Base-by-base conservation (phyloP, 2,797 vertebrate genomes). In the Catostomus latipinnis region DNA sequence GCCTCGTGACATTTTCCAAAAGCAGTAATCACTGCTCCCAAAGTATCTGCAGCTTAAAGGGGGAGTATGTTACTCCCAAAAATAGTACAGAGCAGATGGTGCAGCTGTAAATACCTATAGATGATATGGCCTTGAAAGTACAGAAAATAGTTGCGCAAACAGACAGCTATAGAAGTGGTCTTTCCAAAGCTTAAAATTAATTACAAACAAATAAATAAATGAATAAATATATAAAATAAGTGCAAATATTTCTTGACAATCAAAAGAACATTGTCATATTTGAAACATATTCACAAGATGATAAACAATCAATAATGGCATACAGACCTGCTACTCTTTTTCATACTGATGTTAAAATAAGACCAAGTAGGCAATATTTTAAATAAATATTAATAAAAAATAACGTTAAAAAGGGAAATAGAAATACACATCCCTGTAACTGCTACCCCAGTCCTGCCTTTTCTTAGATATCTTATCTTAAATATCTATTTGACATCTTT, bases 221-320 rank as follows among this genome's bases (percentile, higher is more conserved):
- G 34, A 34, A 34, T 34, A 34, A 34, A 34, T 34, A 9, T 9
- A 10, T 48, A 74, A 65, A 34, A 34, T 34, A 34, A 86, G 78
- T 85, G 81, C 88, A 90, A 86, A 7, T 57, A 57, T 57, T 57
- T 67, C 53, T 66, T 6, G 34, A 75, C 34, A 18, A 18, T 56
- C 73, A 75, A 65, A 18, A 65, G 10, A 65, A 65, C n/a, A 45
- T 12, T 10, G 14, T 75, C 6, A 48, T 46, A 18, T 48, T 13
- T 48, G 4, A 14, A 67, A 56, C 43, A 66, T 56, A 46, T 66
- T 34, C 34, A 34, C 34, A 34, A 34, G 43, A 66, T 34, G 34
- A 34, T 54, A 48, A 1, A 56, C 61, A 76, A 18, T 57, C 8
- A 67, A 56, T n/a, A 58, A 76, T 67, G 53, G 34, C 53, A 48